These are phyloP conservation scores for Halcyon leucocephala DNA, from an alignment of 2,797 vertebrate genomes.

Conservation along the genomic window DNA sequence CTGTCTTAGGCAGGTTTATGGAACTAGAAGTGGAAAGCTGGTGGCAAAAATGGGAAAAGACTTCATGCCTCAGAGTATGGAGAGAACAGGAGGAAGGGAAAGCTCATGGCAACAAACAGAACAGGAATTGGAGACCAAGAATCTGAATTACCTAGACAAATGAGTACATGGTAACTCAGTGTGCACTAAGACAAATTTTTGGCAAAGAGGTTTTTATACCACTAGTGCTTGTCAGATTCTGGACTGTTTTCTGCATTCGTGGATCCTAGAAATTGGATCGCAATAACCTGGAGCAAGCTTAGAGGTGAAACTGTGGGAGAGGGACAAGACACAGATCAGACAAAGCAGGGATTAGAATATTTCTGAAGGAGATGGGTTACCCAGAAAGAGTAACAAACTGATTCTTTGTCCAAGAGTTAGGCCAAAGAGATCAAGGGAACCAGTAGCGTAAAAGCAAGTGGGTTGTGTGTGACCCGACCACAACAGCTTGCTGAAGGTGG, in stretches of 20 bases:
- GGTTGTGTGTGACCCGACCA: fast-evolving
- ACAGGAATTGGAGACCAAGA: neutral
- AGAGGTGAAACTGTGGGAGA: neutral
- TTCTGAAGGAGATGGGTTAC: neutral
- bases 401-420: neutral
- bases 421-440: neutral
- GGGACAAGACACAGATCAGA: neutral
- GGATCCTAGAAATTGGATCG: neutral
- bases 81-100: neutral
- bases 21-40: neutral
- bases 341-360: neutral
- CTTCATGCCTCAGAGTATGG: neutral
- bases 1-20: neutral
- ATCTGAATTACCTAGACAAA: neutral
- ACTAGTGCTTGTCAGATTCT: neutral
- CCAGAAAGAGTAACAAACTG: neutral
- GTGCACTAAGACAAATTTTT: neutral
- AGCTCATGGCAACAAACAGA: neutral
- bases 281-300: fast-evolving
- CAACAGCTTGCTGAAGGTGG: neutral
- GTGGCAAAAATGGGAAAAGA: neutral
- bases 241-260: neutral
- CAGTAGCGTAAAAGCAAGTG: neutral
- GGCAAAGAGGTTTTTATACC: neutral
- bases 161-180: neutral